Base-by-base conservation (phyloP, 2,113 vertebrate genomes). In the Salvelinus alpinus region DNA sequence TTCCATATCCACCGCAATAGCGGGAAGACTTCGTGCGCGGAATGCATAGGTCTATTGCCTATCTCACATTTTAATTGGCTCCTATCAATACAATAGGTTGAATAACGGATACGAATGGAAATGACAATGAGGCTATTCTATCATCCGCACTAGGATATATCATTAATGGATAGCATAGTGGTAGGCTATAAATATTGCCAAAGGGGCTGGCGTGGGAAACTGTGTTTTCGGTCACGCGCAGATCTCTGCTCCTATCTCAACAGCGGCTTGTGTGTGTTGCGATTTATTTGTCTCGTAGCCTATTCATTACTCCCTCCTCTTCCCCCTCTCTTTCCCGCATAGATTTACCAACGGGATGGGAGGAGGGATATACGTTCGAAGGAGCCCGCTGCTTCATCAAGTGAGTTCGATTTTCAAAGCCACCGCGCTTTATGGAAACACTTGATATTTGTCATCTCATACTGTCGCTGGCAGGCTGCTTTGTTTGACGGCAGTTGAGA, bases 301-400 rank as follows among this genome's bases (percentile, higher is more conserved):
- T 44, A 16, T 3, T 29, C 29, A 31, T 16, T 31, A 7, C 62
- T 2, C 22, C 1, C 60, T 6, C 29, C 11, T 2, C 54, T 31
- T 57, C 25, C 59, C 5, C 24, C 75, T 22, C 51, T 16, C 29
- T 73, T 57, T 68, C 68, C 70, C 64, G 69, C 62, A 11, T 92
- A 99, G 97, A 99, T 93, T 92, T 99, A 91, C 96, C 96, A 44
- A 96, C 96, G 69, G 97, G 97, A 80, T 99, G 97, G 97, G 96
- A 99, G 87, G 97, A 99, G 94, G 97, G 96, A 8, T 99, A 95
- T 81, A 98, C 96, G 29, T 99, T 99, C 80, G 97, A 99, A 90
- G 97, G 97, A 80, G 97, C 97, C 81, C 95, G 97, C 88, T 99
- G 97, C 83, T 99, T 97, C 91, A 96, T 99, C 91, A 98, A 99